Base-by-base conservation (phyloP, 2,797 vertebrate genomes). In the Glyptemys insculpta region DNA sequence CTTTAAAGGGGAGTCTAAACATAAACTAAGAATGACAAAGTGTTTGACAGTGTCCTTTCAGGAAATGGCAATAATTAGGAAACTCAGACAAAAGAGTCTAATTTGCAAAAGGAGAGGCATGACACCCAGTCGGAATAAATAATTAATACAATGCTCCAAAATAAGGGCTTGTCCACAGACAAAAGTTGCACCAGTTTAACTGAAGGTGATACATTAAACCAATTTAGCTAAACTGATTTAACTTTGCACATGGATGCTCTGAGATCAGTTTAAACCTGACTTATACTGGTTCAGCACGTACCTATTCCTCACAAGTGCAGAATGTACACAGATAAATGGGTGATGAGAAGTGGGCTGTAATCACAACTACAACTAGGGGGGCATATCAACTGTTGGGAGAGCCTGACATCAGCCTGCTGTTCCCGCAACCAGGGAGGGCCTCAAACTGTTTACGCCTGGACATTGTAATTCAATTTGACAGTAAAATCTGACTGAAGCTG, bases 1-100 rank as follows among this genome's bases (percentile, higher is more conserved):
- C 81, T 82, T 68, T 90, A 95, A 96, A 92, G 85, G 92, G 76
- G 89, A 95, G 94, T 80, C 89, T 85, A 95, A 93, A 89, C 92
- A 89, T 78, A 93, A 95, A 86, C 56, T 74, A 89, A 89, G 81
- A 88, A 87, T 86, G 47, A 92, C 76, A 31, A 29, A 12, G 76
- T 81, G 85, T 80, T 83, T 72, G 72, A 57, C n/a, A 34, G 85
- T 4, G 68, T 34, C 44, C 83, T 57, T 81, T 16, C 27, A 19
- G 44, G 44, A 78, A 78, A 47, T 29, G 25, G 12, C 44, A 78
- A 16, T 8, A 47, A 80, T 15, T 68, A 57, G 89, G 89, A 90
- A 94, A 92, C 78, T 90, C 76, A 25, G 68, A 90, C 85, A 92
- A 86, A 91, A 79, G 53, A 57, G 65, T 0, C 0, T n/a, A 90